phyloP scores from a whole-genome alignment of 2,888 invertebrate species.

The Sympetrum striolatum region DNA sequence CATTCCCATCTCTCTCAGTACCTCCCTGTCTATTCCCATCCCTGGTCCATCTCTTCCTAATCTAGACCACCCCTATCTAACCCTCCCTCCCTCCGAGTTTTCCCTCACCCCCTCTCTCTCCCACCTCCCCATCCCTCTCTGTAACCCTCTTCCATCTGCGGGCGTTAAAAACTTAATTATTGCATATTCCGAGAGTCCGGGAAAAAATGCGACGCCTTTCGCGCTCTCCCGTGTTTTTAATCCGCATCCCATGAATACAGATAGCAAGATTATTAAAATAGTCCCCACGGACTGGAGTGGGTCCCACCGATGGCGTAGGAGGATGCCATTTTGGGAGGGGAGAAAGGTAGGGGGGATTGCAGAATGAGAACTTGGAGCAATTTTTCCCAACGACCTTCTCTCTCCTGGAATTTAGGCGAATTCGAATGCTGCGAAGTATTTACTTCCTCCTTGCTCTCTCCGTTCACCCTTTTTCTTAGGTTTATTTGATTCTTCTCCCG shows the following conservation, averaged over 20 bases:
- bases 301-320: background rate
- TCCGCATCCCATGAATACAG: constrained; percentile 42
- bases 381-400: background rate
- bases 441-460: background rate
- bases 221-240: constrained; percentile 25
- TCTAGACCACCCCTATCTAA: background rate
- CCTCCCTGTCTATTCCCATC: too few relatives aligned
- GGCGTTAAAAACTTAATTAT: constrained; percentile 41
- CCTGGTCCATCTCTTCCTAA: too few relatives aligned
- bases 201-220: background rate
- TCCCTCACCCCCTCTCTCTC: background rate
- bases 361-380: background rate
- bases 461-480: background rate
- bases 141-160: background rate
- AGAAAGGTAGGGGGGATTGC: background rate
- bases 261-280: constrained; percentile 40
- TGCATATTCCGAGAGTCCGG: constrained; percentile 31
- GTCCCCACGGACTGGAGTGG: background rate
- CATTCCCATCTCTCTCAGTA: too few relatives aligned
- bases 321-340: background rate
- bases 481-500: background rate
- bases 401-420: background rate
- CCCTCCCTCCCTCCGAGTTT: too few relatives aligned
- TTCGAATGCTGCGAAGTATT: background rate
- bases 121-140: background rate